These are phyloP conservation scores for Heliothis peltigera DNA, from an alignment of 2,888 invertebrate species.

Conservation along the genomic window DNA sequence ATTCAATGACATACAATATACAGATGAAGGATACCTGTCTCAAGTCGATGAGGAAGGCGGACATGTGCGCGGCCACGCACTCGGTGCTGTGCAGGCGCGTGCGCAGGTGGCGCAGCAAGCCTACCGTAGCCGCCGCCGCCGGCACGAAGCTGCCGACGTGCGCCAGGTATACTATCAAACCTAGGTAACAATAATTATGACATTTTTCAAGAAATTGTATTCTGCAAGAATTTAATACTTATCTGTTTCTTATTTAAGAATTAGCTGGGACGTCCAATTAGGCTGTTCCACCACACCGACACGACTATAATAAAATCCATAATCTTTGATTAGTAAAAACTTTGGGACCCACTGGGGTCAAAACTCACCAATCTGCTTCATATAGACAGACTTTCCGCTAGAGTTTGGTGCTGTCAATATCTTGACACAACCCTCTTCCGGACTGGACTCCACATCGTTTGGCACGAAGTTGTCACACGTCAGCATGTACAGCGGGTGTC, in stretches of 20 bases:
- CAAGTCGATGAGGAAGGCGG: conserved; percentile 96
- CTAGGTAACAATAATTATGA: conserved; percentile 55
- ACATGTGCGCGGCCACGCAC: conserved; percentile 94
- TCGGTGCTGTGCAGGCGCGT: conserved; percentile 94
- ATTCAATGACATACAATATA: too few species aligned
- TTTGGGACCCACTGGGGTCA: too few species aligned
- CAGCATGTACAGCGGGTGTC: conserved; percentile 94
- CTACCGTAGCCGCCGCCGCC: conserved; percentile 93
- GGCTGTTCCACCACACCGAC: too few species aligned
- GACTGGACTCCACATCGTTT: conserved; percentile 92
- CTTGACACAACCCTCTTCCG: conserved; percentile 90
- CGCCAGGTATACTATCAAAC: conserved; percentile 95
- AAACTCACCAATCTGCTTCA: conserved; percentile 92
- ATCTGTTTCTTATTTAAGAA: too few species aligned
- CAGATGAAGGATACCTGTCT: conserved; percentile 91
- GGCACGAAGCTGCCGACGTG: conserved; percentile 98
- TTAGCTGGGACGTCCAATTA: too few species aligned
- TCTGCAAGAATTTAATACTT: too few species aligned
- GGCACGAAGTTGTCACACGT: conserved; percentile 92
- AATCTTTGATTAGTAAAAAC: too few species aligned
- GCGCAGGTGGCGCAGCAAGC: conserved; percentile 93
- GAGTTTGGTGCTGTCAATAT: conserved; percentile 97
- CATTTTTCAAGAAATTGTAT: too few species aligned
- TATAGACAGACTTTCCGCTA: conserved; percentile 97
- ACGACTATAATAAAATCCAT: too few species aligned